Evolutionary conservation across 2,888 invertebrate species (phyloP).

Genomic region (Lepidocyrtoides sp.): DNA sequence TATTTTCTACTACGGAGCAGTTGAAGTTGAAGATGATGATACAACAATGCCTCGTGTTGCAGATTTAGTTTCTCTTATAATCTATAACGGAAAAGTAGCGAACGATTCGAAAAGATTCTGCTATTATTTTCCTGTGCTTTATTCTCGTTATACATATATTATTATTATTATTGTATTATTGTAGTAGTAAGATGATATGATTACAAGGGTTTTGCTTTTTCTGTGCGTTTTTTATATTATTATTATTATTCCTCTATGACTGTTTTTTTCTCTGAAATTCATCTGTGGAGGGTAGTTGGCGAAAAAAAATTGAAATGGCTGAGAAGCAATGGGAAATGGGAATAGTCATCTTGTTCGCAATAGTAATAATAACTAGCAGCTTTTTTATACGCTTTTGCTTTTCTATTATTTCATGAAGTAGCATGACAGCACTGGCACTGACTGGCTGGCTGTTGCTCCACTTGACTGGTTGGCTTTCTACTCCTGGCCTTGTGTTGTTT

Average conservation of each 20-base stretch:
- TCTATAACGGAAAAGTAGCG: not conserved
- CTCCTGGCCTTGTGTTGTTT: constrained; percentile 3
- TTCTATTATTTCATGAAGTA: not conserved
- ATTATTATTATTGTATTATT: not conserved
- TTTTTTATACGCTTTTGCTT: not conserved
- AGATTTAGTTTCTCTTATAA: not conserved
- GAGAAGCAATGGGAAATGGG: constrained; percentile 6
- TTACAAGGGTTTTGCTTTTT: constrained; percentile 18
- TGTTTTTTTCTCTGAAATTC: constrained; percentile 24
- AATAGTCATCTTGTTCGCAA: constrained; percentile 36
- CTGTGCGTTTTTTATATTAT: not conserved
- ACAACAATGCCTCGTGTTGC: constrained; percentile 44
- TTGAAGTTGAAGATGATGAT: constrained; percentile 27
- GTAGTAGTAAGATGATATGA: not conserved
- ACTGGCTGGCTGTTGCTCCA: constrained; percentile 28
- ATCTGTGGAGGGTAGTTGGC: constrained; percentile 39
- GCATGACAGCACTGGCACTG: not conserved
- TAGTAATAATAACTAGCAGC: constrained; percentile 3
- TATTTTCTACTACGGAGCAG: not conserved
- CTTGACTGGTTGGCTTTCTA: not conserved
- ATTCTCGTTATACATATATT: not conserved
- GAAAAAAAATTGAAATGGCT: constrained; percentile 35
- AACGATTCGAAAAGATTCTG: constrained; percentile 4
- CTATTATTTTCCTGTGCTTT: not conserved
- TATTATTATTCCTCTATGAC: not conserved